Evolutionary conservation across 2,113 vertebrate genomes (phyloP).

Genomic region (Dasyurus viverrinus): DNA sequence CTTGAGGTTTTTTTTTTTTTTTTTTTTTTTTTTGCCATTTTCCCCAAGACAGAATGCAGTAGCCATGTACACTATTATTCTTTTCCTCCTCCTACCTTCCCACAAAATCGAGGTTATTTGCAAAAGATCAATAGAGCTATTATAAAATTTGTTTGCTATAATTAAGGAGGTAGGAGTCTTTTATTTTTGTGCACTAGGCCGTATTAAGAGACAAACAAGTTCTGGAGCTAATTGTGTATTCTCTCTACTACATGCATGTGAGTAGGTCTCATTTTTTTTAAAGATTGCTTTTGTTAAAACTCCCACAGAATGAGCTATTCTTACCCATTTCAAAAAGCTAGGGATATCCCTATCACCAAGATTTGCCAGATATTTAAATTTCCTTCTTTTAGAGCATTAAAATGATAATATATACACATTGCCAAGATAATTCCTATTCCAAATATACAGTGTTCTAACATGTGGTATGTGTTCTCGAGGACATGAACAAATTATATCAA

Average conservation of each 20-base stretch:
- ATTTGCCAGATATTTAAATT: slow-evolving; percentile 15
- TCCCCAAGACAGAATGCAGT: slow-evolving; percentile 29
- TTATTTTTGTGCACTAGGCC: slow-evolving; percentile 64
- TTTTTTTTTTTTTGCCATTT: slow-evolving; percentile 7
- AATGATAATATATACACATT: slow-evolving; percentile 9
- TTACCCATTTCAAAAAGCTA: slow-evolving; percentile 31
- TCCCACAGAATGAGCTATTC: slow-evolving; percentile 38
- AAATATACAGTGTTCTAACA: neutral
- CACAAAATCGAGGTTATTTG: slow-evolving; percentile 75
- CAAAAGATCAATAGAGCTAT: slow-evolving; percentile 73
- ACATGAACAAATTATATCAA: neutral
- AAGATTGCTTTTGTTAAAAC: slow-evolving; percentile 50
- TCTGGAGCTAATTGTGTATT: slow-evolving; percentile 52
- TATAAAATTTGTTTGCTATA: slow-evolving; percentile 70
- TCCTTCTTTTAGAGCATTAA: slow-evolving; percentile 15
- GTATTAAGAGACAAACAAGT: slow-evolving; percentile 69
- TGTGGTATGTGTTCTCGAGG: neutral
- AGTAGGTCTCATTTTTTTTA: neutral
- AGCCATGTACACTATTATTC: slow-evolving; percentile 50
- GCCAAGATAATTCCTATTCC: neutral
- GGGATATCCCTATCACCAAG: slow-evolving; percentile 11
- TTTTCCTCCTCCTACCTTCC: slow-evolving; percentile 58
- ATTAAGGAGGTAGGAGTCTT: slow-evolving; percentile 69
- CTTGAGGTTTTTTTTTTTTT: neutral
- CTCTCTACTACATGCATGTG: slow-evolving; percentile 7